phyloP scores from a whole-genome alignment of 2,113 vertebrate genomes.

The Notiomystis cincta region DNA sequence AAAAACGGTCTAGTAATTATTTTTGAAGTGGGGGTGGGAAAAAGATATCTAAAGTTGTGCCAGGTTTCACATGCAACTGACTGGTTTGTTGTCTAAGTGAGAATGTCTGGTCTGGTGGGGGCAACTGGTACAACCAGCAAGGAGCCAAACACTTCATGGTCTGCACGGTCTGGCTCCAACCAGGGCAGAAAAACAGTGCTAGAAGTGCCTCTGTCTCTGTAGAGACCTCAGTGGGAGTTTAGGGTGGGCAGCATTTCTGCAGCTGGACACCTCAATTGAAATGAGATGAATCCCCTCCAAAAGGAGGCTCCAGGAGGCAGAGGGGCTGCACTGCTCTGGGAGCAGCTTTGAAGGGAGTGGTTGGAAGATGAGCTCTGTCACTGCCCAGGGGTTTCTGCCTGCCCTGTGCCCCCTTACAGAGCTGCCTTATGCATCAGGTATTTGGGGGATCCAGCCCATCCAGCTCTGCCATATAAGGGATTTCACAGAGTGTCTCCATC shows the following conservation, averaged over 20 bases:
- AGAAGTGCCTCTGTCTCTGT: neutral
- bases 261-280: neutral
- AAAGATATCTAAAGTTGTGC: neutral
- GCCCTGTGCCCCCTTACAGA: neutral
- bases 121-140: neutral
- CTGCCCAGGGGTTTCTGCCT: neutral
- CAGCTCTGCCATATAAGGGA: conserved; percentile 26
- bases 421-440: neutral
- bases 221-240: neutral
- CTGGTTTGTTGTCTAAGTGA: neutral
- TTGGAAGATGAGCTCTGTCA: neutral
- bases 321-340: neutral
- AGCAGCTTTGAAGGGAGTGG: neutral
- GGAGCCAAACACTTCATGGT: neutral
- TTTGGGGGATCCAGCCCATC: neutral
- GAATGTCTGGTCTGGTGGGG: neutral
- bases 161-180: neutral
- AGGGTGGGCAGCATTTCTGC: neutral
- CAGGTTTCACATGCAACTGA: neutral
- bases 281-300: neutral
- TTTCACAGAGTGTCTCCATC: conserved; percentile 17
- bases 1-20: neutral
- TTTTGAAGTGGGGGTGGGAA: neutral
- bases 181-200: neutral
- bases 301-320: neutral